These are phyloP conservation scores for Micropoecilia bifurca DNA, from an alignment of 2,797 vertebrate genomes.

Conservation along the genomic window DNA sequence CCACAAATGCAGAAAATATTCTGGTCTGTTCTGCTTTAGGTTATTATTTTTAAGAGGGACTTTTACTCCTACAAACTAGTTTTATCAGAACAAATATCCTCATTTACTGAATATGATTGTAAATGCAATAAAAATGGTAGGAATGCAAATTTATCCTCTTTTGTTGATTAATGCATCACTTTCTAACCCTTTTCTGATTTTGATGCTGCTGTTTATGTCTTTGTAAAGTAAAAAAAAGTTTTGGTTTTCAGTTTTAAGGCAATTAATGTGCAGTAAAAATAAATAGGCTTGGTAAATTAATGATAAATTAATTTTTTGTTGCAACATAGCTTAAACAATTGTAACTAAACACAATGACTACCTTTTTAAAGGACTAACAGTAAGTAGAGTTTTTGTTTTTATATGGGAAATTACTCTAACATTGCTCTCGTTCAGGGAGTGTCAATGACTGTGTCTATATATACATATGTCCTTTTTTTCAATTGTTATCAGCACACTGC, in stretches of 20 bases:
- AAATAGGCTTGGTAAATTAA: not conserved
- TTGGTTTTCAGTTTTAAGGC: not conserved
- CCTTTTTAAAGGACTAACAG: constrained; percentile 48
- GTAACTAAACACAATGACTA: constrained; percentile 65
- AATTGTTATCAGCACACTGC: constrained; percentile 56
- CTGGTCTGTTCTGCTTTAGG: no score
- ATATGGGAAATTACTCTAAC: constrained; percentile 66
- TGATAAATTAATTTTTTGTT: not conserved
- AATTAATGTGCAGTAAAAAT: not conserved
- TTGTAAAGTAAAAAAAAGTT: not conserved
- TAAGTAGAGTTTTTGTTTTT: constrained; percentile 59
- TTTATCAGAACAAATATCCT: not conserved
- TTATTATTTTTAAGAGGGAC: not conserved
- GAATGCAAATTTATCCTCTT: not conserved
- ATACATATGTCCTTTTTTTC: constrained; percentile 47
- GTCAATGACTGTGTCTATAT: constrained; percentile 36
- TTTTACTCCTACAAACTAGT: not conserved
- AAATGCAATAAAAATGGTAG: not conserved
- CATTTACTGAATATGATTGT: not conserved
- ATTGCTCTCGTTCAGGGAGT: constrained; percentile 54
- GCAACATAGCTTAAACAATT: constrained; percentile 62
- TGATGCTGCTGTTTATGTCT: not conserved
- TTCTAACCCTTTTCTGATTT: not conserved
- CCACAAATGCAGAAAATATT: not conserved
- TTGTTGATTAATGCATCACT: not conserved